Base-by-base conservation (phyloP, 2,888 invertebrate species). In the Melieria crassipennis region DNA sequence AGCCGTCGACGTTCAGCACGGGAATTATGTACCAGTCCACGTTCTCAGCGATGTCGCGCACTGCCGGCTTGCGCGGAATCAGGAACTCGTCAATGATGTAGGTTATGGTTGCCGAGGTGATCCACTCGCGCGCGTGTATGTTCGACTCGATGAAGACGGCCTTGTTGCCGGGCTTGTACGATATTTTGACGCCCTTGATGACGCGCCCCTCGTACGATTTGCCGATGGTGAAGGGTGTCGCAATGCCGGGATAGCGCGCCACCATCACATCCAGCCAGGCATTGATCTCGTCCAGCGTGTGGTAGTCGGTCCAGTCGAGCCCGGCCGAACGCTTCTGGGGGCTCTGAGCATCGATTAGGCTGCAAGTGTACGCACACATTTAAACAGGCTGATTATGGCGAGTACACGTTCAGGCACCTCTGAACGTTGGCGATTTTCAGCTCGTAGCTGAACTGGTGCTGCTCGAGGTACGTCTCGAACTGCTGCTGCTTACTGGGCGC, bases 21-120 rank as follows among this genome's bases (percentile, higher is more conserved):
- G 93, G 93, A 70, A 94, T 88, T 72, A 94, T 88, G 79, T 93
- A 92, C 92, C 93, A 94, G 76, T 93, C 91, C 76, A 91, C 91
- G 62, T 87, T 87, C 76, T 92, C 90, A 5, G 92, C 90, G 78
- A 93, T 83, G 2, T 85, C 80, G 42, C 90, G 87, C 0, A 91
- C 87, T 48, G 85, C 84, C 3, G 88, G 80, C 78, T 92, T 89
- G 0, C 79, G 80, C 63, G 90, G 91, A 0, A 89, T 90, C 42
- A 93, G 85, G 11, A 94, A 84, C 82, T 92, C 88, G 75, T 92
- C 91, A n/a, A 93, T 89, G 43, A 93, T 88, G 86, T 90, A 92
- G 0, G 91, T 89, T 0, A 90, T 90, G 0, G 91, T 90, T 0
- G 92, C 91, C 0, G 92, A 91, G 0, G 92, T 89, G 47, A 92